Evolutionary conservation across 2,797 vertebrate genomes (phyloP).

Genomic region (Chromobotia macracanthus): DNA sequence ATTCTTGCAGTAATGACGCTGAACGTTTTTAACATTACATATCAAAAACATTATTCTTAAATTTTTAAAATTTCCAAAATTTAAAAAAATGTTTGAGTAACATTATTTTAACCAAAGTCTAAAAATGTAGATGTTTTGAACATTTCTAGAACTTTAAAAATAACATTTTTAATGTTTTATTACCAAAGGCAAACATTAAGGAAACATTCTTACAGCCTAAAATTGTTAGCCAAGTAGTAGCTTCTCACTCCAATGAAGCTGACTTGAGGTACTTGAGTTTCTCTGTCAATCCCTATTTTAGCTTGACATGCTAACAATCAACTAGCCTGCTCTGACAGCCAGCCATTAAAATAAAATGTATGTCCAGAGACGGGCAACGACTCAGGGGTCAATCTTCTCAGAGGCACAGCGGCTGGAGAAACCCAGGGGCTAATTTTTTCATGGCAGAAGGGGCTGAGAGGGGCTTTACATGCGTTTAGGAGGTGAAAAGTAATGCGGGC

Average conservation of each 20-base stretch:
- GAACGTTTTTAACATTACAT: too few species aligned
- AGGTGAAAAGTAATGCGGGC: slow-evolving; percentile 42
- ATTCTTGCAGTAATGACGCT: too few species aligned
- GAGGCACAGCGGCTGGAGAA: slow-evolving; percentile 42
- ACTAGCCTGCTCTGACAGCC: slow-evolving; percentile 28
- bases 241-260: slow-evolving; percentile 4
- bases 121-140: too few species aligned
- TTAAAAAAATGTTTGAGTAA: too few species aligned
- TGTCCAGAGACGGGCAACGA: slow-evolving; percentile 41
- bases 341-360: slow-evolving; percentile 52
- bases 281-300: slow-evolving; percentile 37
- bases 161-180: too few species aligned
- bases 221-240: neutral
- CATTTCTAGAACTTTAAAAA: too few species aligned
- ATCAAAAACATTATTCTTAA: too few species aligned
- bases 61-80: too few species aligned
- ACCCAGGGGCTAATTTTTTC: slow-evolving; percentile 51
- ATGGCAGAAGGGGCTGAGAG: slow-evolving; percentile 28
- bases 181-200: too few species aligned
- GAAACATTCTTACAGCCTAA: too few species aligned
- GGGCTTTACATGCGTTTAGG: slow-evolving; percentile 38
- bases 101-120: too few species aligned
- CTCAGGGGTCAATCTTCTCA: slow-evolving; percentile 54
- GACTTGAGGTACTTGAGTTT: slow-evolving; percentile 32
- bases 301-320: slow-evolving; percentile 34